Percentiles rank a stretch among this genome's conserved stretches.
phyloP scores from a whole-genome alignment of 1,140 invertebrate species.

The Leptonema lineaticorne region DNA sequence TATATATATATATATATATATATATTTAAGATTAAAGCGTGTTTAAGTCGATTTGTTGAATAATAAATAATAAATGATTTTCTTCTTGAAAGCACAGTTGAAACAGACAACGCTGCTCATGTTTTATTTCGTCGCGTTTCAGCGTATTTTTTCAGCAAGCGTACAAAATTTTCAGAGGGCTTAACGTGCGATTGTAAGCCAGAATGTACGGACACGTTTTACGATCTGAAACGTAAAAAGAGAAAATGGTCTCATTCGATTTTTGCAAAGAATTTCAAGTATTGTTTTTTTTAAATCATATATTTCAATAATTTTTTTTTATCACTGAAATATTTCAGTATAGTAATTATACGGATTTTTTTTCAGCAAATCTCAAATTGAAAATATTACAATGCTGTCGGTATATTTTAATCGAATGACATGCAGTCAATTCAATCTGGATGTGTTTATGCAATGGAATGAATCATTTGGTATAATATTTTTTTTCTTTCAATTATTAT shows the following conservation, averaged over 20 bases:
- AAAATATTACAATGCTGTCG: neutral
- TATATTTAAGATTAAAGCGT: no score
- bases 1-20: no score
- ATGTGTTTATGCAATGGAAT: slow-evolving; percentile 19
- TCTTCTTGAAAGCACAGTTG: no score
- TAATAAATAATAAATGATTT: no score
- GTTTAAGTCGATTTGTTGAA: no score
- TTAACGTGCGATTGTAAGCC: slow-evolving; percentile 6
- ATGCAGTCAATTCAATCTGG: neutral
- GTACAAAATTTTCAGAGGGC: neutral
- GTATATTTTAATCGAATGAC: neutral
- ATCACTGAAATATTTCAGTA: neutral
- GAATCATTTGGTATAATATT: neutral
- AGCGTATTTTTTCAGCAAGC: neutral
- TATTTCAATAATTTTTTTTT: neutral
- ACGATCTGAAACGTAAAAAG: neutral
- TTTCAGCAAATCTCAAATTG: neutral
- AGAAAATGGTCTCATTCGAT: neutral
- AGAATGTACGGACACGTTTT: slow-evolving; percentile 9
- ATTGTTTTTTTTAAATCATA: no score
- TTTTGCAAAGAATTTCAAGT: neutral
- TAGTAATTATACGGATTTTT: neutral
- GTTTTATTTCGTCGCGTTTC: no score
- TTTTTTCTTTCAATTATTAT: no score
- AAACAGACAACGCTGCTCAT: no score